Evolutionary conservation across 2,888 invertebrate species (phyloP).

Genomic region (Andricus quercusramuli): DNA sequence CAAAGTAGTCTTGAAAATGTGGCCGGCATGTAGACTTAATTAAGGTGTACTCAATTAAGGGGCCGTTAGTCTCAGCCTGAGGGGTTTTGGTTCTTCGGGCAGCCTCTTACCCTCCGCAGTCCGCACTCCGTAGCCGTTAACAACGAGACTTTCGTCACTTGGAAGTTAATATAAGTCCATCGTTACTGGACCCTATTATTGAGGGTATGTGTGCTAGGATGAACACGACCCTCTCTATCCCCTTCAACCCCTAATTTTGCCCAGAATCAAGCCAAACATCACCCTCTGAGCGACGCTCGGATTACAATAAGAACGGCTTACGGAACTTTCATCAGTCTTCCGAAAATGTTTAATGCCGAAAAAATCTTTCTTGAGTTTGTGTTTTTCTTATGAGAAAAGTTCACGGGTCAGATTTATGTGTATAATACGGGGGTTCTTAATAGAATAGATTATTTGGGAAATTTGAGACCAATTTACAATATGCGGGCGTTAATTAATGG

Average conservation of each 20-base stretch:
- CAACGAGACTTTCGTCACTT: slow-evolving; percentile 40
- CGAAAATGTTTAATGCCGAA: neutral
- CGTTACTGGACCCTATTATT: slow-evolving; percentile 33
- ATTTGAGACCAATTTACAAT: neutral
- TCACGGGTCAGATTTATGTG: neutral
- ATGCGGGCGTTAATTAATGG: neutral
- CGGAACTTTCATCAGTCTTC: slow-evolving; percentile 4
- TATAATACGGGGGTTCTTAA: neutral
- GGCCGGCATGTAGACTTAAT: slow-evolving; percentile 55
- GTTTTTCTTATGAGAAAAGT: neutral
- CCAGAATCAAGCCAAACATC: slow-evolving; percentile 23
- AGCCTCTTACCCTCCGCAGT: neutral
- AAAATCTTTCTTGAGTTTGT: neutral
- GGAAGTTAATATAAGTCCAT: slow-evolving; percentile 53
- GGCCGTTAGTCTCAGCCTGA: slow-evolving; percentile 36
- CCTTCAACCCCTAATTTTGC: slow-evolving; percentile 10
- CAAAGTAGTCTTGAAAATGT: slow-evolving; percentile 50
- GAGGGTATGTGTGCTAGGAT: slow-evolving; percentile 36
- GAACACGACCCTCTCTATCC: slow-evolving; percentile 17
- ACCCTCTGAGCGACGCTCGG: neutral
- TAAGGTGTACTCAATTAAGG: slow-evolving; percentile 57
- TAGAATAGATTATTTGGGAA: neutral
- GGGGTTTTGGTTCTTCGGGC: neutral
- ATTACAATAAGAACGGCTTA: slow-evolving; percentile 13
- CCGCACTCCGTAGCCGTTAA: neutral